Percentiles rank a stretch among this genome's conserved stretches.
Conservation (phyloP, 2,113 vertebrate genomes). For the Misgurnus anguillicaudatus region DNA sequence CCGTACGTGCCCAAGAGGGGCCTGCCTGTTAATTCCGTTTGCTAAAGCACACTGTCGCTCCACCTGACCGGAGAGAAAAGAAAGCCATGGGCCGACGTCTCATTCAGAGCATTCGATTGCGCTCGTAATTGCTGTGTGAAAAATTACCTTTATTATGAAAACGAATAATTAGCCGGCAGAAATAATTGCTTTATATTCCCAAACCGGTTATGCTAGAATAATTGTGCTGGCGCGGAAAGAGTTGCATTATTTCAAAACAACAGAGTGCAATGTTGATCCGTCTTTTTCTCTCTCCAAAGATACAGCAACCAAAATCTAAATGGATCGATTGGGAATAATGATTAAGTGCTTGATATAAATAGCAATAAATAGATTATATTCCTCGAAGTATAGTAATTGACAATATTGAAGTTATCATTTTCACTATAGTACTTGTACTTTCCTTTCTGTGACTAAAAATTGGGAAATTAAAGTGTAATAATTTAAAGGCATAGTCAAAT, state of each 20-base stretch:
- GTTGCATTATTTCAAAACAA: constrained; percentile 60
- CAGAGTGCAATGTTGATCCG: constrained; percentile 30
- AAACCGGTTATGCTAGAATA: constrained; percentile 61
- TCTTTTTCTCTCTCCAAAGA: constrained; percentile 8
- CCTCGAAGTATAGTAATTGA: not conserved
- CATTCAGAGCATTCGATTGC: constrained; percentile 58
- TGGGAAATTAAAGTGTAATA: no score
- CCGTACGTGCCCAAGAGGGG: constrained; percentile 84
- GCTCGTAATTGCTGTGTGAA: constrained; percentile 66
- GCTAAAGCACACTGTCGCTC: constrained; percentile 65
- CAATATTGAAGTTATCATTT: not conserved
- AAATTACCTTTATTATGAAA: constrained; percentile 62
- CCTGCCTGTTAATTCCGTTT: constrained; percentile 78
- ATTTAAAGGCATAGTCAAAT: no score
- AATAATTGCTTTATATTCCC: constrained; percentile 50
- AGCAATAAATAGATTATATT: constrained; percentile 18
- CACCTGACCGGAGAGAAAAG: constrained; percentile 41
- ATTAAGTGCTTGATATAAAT: not conserved
- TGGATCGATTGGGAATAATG: constrained; percentile 11
- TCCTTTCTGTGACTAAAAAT: no score
- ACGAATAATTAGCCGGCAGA: constrained; percentile 48
- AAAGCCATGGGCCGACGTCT: constrained; percentile 45
- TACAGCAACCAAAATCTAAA: constrained; percentile 34
- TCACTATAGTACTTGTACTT: no score
- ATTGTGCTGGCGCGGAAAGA: constrained; percentile 55